Evolutionary conservation across 2,888 invertebrate species (phyloP), one percentile per base, ranked within the genome.

Genomic region (Noctua janthina): DNA sequence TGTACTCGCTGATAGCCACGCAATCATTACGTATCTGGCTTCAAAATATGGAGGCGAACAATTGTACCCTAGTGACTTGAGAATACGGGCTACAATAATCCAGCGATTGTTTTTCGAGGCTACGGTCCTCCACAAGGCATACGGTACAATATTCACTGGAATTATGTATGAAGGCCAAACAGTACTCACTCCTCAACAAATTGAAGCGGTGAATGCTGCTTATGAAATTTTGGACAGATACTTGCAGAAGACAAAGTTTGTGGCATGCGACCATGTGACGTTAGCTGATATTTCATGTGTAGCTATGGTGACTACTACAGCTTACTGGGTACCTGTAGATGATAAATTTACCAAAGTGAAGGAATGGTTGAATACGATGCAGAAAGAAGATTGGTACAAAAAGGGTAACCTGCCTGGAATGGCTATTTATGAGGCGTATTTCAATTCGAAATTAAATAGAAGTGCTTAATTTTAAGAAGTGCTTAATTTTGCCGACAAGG

Each of bases 21-120:
- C 68, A 46, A 94, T 94, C 23, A 89, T 92, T 3, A 92, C 92
- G 0, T 94, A 94, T 76, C 79, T 94, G 35, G 90, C 91, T 0
- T 91, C 92, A 3, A 94, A 93, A 78, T 94, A 93, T 69, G 93
- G 93, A 43, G 91, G 88, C 0, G 91, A 91, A 54, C 79, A 89
- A 74, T 73, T 92, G 46, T 94, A 93, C 85, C 93, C 94, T 71
- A 86, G 78, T 7, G 93, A 93, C 66, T 78, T 91, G 49, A 85
- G 87, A 29, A 73, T 82, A 81, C 90, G 92, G 83, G 92, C 92
- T 0, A 90, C 89, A 39, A 82, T 94, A 13, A 90, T 93, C 74
- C 92, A 93, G 74, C 87, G 91, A 13, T 54, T 94, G 51, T 93
- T 80, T 67, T 90, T 93, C 20, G 93, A 68, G 4, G 74, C 68